phyloP scores from a whole-genome alignment of 2,797 vertebrate species.

The Dromococcyx pavoninus region DNA sequence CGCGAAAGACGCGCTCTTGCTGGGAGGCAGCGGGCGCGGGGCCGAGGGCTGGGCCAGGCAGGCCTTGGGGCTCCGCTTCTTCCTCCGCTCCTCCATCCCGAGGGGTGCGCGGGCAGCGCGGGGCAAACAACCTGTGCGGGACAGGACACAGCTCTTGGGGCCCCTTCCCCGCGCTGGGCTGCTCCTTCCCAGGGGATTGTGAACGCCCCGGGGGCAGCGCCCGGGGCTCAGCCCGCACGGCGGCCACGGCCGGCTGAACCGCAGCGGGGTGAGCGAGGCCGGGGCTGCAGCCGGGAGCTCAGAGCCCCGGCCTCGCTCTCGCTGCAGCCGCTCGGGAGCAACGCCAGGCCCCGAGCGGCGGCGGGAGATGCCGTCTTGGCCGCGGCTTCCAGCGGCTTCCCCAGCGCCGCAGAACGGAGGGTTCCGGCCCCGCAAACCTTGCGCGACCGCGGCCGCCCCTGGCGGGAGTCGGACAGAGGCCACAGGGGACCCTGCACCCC shows the following conservation, averaged over 20 bases:
- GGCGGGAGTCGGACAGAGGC: not conserved
- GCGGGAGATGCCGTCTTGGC: not conserved
- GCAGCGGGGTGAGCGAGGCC: too few relatives aligned
- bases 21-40: slow-evolving; percentile 84
- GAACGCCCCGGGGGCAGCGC: not conserved
- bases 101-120: not conserved
- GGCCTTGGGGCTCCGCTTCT: slow-evolving; percentile 90
- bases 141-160: not conserved
- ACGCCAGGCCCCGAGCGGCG: too few relatives aligned
- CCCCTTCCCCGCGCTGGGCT: not conserved
- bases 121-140: not conserved
- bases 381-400: not conserved
- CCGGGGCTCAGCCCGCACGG: too few relatives aligned
- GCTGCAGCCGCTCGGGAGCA: not conserved
- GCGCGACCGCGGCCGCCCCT: not conserved
- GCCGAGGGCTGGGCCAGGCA: slow-evolving; percentile 85
- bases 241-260: too few relatives aligned
- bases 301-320: not conserved
- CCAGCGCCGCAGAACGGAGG: not conserved
- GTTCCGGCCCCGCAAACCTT: not conserved
- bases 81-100: slow-evolving; percentile 92
- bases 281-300: too few relatives aligned
- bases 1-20: slow-evolving; percentile 90
- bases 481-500: too few relatives aligned
- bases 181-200: not conserved